Evolutionary conservation across 2,888 invertebrate genomes (phyloP).

Genomic region (Pseudococcus jackbeardsleyi): DNA sequence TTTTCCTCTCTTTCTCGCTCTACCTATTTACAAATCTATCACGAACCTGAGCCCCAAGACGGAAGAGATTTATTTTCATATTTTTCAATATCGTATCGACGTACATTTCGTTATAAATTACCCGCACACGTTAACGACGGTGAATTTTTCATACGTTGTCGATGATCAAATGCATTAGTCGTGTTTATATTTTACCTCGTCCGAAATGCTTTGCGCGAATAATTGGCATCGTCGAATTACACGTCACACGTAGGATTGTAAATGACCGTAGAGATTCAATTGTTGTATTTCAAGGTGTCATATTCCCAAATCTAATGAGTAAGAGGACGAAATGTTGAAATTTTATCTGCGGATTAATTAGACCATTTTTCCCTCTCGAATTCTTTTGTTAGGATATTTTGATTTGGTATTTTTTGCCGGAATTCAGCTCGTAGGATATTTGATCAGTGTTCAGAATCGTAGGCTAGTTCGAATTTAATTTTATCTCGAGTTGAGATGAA

Average conservation of each 20-base stretch:
- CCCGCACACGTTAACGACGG: background rate
- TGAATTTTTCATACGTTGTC: background rate
- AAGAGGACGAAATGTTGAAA: background rate
- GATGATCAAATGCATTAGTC: background rate
- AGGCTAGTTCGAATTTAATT: background rate
- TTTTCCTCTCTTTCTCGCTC: background rate
- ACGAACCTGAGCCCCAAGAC: background rate
- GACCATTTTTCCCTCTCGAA: background rate
- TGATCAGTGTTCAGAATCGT: background rate
- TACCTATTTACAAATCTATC: background rate
- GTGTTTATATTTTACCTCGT: background rate
- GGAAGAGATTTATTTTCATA: conserved; percentile 6
- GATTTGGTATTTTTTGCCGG: background rate
- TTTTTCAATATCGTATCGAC: background rate
- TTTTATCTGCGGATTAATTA: background rate
- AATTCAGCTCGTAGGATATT: background rate
- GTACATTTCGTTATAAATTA: background rate
- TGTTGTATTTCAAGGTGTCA: background rate
- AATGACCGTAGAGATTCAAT: conserved; percentile 8
- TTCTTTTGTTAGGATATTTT: background rate
- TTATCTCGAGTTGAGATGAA: background rate
- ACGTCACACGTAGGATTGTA: background rate
- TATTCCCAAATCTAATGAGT: background rate
- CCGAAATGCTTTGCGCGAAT: background rate
- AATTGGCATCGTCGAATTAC: conserved; percentile 7